A percentile compares a stretch with the other conserved stretches of the same genome.
These are phyloP conservation scores for Lottia gigantea DNA, from an alignment of 2,888 invertebrate genomes.

Conservation along the genomic window DNA sequence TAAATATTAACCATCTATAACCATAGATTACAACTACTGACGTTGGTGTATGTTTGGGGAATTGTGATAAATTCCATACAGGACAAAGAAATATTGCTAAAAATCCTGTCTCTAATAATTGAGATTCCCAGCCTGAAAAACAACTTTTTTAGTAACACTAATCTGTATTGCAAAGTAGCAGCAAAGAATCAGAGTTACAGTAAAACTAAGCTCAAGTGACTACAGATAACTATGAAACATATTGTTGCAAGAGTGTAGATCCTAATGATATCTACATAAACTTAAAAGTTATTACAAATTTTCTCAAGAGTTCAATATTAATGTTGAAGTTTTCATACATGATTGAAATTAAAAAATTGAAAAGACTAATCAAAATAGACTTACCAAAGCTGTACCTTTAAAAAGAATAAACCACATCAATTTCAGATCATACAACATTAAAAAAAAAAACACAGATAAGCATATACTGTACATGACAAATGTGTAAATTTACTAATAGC, in stretches of 20 bases:
- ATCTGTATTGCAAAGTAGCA: not conserved
- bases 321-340: no score
- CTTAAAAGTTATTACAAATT: not conserved
- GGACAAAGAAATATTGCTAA: slow-evolving; percentile 68
- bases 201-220: not conserved
- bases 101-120: slow-evolving; percentile 68
- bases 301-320: not conserved
- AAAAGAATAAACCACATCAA: slow-evolving; percentile 22
- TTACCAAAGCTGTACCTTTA: slow-evolving; percentile 58
- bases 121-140: slow-evolving; percentile 68
- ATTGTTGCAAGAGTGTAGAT: no score
- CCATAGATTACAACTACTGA: slow-evolving; percentile 61
- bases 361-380: slow-evolving; percentile 20
- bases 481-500: no score
- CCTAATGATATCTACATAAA: no score
- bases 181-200: not conserved
- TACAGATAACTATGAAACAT: no score
- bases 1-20: slow-evolving; percentile 68
- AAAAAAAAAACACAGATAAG: no score
- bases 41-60: slow-evolving; percentile 63
- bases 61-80: slow-evolving; percentile 47
- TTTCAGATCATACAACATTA: not conserved
- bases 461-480: not conserved
- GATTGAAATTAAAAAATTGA: no score
- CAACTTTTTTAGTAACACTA: not conserved